Base-by-base conservation (phyloP, 2,113 vertebrate species). In the Pomatostomus ruficeps region DNA sequence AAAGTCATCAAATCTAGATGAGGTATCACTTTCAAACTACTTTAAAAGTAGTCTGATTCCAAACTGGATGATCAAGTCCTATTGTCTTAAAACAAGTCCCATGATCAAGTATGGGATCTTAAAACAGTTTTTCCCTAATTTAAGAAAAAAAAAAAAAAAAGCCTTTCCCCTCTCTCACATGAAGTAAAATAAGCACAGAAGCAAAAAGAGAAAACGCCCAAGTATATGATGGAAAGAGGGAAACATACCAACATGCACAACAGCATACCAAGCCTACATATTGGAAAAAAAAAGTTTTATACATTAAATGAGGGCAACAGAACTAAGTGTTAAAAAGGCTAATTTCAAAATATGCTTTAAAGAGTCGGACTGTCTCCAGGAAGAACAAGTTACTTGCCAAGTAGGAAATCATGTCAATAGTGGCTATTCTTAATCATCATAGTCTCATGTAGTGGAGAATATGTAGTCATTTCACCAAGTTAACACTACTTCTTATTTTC, bases 351-450 rank as follows among this genome's bases (percentile, higher is more conserved):
- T 40, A 85, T 3, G 17, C 26, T 94, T 89, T 80, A 35, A 76
- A 89, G 71, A 40, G 51, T 36, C 46, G 1, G 59, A 71, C 75
- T 33, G 51, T 67, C 71, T 95, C 81, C 91, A 93, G 78, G 91
- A 96, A 93, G 91, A 93, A 66, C 26, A 87, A 29, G 25, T 75
- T 68, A 76, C 36, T 91, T 85, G 84, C 87, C 91, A 95, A 93
- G 14, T 28, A 84, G 85, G 72, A 97, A 95, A 95, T 83, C 48
- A 45, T 49, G 83, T 88, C 78, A 96, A 40, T 74, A 62, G 26
- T 26, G 80, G 59, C 59, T 88, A 91, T 45, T 90, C 75, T 88
- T 87, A 89, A 95, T 70, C 75, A 88, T 62, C 72, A 25, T 0
- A 43, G 45, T 63, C 33, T 85, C 71, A 77, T 24, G 45, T 4